A percentile compares a stretch with the other conserved stretches of the same genome.
These are phyloP conservation scores for Chorisops tibialis DNA, from an alignment of 2,888 invertebrate species.

Conservation along the genomic window DNA sequence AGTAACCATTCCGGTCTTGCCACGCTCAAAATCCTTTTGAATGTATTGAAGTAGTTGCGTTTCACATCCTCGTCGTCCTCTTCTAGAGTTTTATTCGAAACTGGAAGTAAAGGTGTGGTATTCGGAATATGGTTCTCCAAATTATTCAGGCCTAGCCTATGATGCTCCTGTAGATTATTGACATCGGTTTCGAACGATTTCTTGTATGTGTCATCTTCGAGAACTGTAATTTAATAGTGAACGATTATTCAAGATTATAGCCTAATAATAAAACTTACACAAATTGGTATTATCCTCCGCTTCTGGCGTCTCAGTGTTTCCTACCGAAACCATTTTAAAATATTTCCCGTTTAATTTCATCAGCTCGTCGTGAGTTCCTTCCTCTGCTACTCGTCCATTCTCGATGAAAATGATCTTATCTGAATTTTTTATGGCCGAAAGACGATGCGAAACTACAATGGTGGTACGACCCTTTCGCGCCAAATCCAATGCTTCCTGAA, in stretches of 20 bases:
- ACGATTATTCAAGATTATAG: background rate
- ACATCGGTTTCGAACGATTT: conserved; percentile 25
- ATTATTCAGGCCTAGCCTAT: conserved; percentile 22
- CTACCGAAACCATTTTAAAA: conserved; percentile 58
- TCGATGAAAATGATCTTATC: conserved; percentile 66
- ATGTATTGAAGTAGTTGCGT: conserved; percentile 54
- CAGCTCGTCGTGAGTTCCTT: conserved; percentile 69
- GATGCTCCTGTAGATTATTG: conserved; percentile 29
- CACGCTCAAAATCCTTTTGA: conserved; percentile 50
- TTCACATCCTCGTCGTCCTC: conserved; percentile 24
- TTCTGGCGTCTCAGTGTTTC: conserved; percentile 41
- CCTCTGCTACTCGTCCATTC: conserved; percentile 66
- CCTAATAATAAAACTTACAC: background rate
- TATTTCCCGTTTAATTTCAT: conserved; percentile 62
- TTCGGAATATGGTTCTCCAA: conserved; percentile 5
- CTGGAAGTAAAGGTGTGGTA: conserved; percentile 9
- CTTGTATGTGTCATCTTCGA: conserved; percentile 27
- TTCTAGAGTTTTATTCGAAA: background rate
- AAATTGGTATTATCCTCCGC: conserved; percentile 23
- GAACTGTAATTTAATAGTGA: conserved; percentile 9
- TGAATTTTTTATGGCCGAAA: conserved; percentile 68
- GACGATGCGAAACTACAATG: conserved; percentile 68
- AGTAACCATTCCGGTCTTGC: conserved; percentile 61
- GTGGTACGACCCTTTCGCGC: conserved; percentile 73
- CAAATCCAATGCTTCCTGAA: conserved; percentile 73